Conservation (phyloP, 2,888 invertebrate species). For the Chrysolina oricalcia region DNA sequence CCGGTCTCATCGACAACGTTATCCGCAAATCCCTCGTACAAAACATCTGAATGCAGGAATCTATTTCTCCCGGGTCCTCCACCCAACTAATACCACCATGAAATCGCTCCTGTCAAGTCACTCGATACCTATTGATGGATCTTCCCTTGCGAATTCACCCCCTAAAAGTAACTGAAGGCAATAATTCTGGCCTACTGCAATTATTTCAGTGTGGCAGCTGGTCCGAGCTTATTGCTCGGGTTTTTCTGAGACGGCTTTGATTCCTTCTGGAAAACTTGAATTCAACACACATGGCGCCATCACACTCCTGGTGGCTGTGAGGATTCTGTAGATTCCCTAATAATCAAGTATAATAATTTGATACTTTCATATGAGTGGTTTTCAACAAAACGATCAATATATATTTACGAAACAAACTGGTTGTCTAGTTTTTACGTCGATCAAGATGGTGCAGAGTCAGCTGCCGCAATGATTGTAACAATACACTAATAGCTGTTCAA, state of each 20-base stretch:
- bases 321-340: background rate
- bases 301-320: background rate
- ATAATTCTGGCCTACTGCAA: constrained; percentile 62
- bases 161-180: constrained; percentile 61
- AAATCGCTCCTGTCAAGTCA: constrained; percentile 52
- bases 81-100: constrained; percentile 43
- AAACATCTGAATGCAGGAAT: constrained; percentile 51
- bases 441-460: too few relatives aligned
- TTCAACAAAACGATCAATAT: too few relatives aligned
- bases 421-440: too few relatives aligned
- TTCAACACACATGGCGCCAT: constrained; percentile 59
- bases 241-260: constrained; percentile 42
- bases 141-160: constrained; percentile 46
- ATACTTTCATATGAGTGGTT: too few relatives aligned
- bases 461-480: too few relatives aligned
- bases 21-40: constrained; percentile 46
- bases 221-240: constrained; percentile 61
- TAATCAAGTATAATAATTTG: background rate
- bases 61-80: constrained; percentile 44
- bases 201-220: constrained; percentile 63
- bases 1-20: constrained; percentile 45
- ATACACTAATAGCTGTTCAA: too few relatives aligned
- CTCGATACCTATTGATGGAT: constrained; percentile 60
- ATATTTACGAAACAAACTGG: too few relatives aligned
- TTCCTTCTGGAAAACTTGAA: constrained; percentile 45